Percentiles rank a stretch among this genome's conserved stretches.
Conservation (phyloP, 2,113 vertebrate species). For the Eurystomus gularis region DNA sequence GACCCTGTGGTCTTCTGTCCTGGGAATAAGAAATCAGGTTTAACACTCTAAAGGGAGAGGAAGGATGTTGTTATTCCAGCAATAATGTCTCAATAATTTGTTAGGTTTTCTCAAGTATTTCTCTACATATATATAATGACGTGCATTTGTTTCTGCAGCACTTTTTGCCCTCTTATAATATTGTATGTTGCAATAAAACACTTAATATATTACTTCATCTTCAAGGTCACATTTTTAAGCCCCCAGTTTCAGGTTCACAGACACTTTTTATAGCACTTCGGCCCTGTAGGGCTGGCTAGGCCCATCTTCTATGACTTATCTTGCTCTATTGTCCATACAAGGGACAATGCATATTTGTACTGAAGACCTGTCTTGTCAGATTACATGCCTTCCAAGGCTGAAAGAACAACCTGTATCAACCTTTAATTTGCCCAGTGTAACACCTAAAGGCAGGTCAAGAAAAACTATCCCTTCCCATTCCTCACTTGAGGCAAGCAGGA, state of each 20-base stretch:
- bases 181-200: background rate
- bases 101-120: background rate
- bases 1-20: background rate
- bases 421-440: background rate
- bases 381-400: background rate
- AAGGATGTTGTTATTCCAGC: background rate
- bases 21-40: background rate
- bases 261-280: background rate
- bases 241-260: background rate
- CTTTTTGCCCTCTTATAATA: background rate
- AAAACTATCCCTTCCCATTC: background rate
- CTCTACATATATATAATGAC: background rate
- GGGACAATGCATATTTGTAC: background rate
- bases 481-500: background rate
- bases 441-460: background rate
- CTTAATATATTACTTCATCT: background rate
- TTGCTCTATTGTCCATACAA: background rate
- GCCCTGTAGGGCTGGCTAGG: background rate
- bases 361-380: background rate
- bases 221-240: background rate
- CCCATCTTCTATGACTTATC: background rate
- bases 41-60: background rate
- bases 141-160: background rate
- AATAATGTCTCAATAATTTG: background rate
- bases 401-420: background rate